A percentile compares a stretch with the other conserved stretches of the same genome.
phyloP scores from a whole-genome alignment of 2,888 invertebrate species.

The Polyommatus icarus region DNA sequence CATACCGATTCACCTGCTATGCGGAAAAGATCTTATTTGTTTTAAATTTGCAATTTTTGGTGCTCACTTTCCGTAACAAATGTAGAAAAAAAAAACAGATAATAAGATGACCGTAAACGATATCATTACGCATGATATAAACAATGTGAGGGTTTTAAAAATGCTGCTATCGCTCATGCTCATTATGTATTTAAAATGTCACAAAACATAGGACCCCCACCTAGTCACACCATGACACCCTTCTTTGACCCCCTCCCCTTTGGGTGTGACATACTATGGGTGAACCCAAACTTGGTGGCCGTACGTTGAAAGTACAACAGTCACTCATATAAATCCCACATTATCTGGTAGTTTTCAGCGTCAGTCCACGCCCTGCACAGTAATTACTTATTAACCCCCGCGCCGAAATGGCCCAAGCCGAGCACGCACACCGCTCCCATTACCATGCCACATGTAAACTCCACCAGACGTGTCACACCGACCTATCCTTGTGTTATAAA shows the following conservation, averaged over 20 bases:
- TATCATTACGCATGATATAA: background rate
- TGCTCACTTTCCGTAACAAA: background rate
- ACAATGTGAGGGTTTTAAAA: background rate
- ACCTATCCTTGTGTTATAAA: slow-evolving; percentile 61
- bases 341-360: background rate
- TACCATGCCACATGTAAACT: slow-evolving; percentile 9
- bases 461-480: background rate
- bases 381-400: slow-evolving; percentile 28
- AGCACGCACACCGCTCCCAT: slow-evolving; percentile 38
- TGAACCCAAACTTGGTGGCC: background rate
- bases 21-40: background rate
- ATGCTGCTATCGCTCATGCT: background rate
- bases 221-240: too few species aligned
- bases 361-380: background rate
- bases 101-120: background rate
- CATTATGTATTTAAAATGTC: too few species aligned
- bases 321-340: background rate
- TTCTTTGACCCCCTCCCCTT: too few species aligned
- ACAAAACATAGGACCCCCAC: too few species aligned
- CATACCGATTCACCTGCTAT: background rate
- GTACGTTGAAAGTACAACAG: background rate
- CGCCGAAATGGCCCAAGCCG: background rate
- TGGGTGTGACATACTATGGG: too few species aligned
- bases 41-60: background rate
- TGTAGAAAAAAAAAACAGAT: background rate